phyloP scores from a whole-genome alignment of 2,113 vertebrate genomes.

The Elgaria multicarinata region DNA sequence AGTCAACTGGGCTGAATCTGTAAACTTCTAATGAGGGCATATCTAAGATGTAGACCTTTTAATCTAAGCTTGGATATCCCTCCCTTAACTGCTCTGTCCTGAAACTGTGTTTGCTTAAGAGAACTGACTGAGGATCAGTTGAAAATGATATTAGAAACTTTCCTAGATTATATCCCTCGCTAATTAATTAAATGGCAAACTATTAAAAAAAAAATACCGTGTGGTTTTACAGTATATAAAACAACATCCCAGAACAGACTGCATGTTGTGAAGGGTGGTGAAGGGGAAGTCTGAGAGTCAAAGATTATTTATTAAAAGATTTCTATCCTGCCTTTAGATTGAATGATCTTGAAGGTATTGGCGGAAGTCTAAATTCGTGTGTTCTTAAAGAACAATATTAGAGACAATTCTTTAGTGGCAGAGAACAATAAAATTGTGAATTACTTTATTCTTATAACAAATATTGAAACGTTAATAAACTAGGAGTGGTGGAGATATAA shows the following conservation, averaged over 20 bases:
- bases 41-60: conserved; percentile 1
- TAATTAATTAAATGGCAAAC: not conserved
- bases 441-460: no score
- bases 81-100: not conserved
- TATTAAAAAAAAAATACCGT: no score
- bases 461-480: no score
- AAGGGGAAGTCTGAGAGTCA: not conserved
- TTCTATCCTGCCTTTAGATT: not conserved
- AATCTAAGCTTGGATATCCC: not conserved
- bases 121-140: not conserved
- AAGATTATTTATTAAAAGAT: not conserved
- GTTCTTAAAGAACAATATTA: no score
- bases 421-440: no score
- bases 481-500: no score
- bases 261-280: not conserved
- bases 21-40: not conserved
- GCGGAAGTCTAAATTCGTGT: no score
- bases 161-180: not conserved
- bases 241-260: not conserved
- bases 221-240: not conserved
- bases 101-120: not conserved
- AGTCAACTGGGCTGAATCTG: not conserved
- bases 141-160: not conserved
- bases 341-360: not conserved
- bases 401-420: no score